phyloP scores from a whole-genome alignment of 2,888 invertebrate species.

The Epirrita christyi region DNA sequence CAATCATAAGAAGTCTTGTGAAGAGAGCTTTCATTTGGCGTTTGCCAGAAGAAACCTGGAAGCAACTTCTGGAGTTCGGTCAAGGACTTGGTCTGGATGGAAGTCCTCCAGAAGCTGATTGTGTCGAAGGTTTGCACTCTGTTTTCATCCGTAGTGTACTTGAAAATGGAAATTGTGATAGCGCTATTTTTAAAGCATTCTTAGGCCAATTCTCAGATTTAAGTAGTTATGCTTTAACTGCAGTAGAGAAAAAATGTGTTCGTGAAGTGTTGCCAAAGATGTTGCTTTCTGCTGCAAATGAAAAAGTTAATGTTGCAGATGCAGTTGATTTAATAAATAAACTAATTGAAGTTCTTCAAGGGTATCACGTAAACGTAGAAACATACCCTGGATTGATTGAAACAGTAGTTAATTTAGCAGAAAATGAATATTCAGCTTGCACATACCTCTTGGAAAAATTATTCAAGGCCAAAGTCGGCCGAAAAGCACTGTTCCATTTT shows the following conservation, averaged over 20 bases:
- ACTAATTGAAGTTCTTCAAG: conserved; percentile 49
- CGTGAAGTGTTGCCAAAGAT: conserved; percentile 40
- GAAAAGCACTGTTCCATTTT: conserved; percentile 52
- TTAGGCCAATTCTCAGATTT: conserved; percentile 53
- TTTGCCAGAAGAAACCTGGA: conserved; percentile 56
- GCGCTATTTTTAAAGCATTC: conserved; percentile 46
- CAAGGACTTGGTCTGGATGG: conserved; percentile 65
- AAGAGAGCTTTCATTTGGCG: conserved; percentile 65
- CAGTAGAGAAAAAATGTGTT: conserved; percentile 47
- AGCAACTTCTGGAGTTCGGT: conserved; percentile 53
- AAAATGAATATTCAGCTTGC: conserved; percentile 38
- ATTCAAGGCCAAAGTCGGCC: conserved; percentile 50
- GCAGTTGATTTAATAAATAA: conserved; percentile 36
- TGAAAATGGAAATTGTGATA: conserved; percentile 35
- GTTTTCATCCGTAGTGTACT: conserved; percentile 59
- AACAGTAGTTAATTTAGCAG: conserved; percentile 43
- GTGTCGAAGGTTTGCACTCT: conserved; percentile 64
- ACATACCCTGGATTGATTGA: conserved; percentile 42
- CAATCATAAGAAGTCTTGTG: conserved; percentile 64
- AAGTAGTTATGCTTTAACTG: conserved; percentile 51
- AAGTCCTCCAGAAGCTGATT: conserved; percentile 46
- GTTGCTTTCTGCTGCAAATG: conserved; percentile 42
- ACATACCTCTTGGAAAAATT: conserved; percentile 46
- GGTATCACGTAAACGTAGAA: conserved; percentile 47
- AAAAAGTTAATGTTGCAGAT: conserved; percentile 25